Evolutionary conservation across 2,888 invertebrate species (phyloP).

Genomic region (Torymus tubicola): DNA sequence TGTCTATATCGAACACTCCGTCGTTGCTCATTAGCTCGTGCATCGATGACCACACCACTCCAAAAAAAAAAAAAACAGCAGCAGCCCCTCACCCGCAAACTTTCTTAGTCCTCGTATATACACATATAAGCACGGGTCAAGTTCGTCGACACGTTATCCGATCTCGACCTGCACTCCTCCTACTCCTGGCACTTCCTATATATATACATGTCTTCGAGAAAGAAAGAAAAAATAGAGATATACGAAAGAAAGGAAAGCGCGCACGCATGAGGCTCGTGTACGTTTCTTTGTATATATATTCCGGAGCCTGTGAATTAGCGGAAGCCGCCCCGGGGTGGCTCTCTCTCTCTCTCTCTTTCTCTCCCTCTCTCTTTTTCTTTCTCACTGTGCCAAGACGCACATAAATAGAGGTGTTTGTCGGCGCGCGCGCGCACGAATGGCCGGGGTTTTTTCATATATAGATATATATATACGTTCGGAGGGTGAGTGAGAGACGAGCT

Average conservation of each 20-base stretch:
- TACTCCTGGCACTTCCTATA: neutral
- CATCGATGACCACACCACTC: no score
- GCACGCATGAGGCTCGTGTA: neutral
- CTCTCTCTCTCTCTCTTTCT: neutral
- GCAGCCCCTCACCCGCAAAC: no score
- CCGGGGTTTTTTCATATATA: no score
- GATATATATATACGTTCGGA: no score
- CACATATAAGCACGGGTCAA: no score
- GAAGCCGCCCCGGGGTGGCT: slow-evolving; percentile 42
- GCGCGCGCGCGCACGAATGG: neutral
- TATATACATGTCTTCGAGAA: neutral
- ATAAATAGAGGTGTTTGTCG: no score
- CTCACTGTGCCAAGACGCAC: neutral
- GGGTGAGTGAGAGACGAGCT: neutral
- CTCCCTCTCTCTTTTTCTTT: neutral
- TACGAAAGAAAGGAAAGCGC: slow-evolving; percentile 5
- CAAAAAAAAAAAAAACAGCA: no score
- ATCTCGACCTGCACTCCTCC: no score
- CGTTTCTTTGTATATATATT: neutral
- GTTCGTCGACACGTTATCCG: no score
- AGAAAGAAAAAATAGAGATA: neutral
- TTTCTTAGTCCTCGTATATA: no score
- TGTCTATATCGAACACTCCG: no score
- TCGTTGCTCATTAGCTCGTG: no score
- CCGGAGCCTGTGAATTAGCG: slow-evolving; percentile 35